Evolutionary conservation across 2,888 invertebrate genomes (phyloP).

Genomic region (Drosophila tanythrix): DNA sequence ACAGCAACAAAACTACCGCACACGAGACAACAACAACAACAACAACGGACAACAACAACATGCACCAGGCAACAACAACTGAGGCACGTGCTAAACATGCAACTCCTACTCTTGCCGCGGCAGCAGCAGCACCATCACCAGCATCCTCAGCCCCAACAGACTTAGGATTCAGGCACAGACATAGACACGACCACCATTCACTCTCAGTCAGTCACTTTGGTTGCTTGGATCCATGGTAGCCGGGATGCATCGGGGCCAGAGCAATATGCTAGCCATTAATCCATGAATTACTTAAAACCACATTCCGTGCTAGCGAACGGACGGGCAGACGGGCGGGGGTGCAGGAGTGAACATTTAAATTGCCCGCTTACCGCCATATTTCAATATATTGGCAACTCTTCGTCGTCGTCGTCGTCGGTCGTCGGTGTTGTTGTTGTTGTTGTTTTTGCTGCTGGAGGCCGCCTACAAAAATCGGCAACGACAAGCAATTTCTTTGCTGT

Average conservation of each 20-base stretch:
- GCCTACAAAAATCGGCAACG: conserved; percentile 69
- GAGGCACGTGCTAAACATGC: conserved; percentile 81
- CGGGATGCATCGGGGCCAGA: conserved; percentile 49
- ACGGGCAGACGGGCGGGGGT: background rate
- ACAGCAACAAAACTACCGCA: conserved; percentile 59
- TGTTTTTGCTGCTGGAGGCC: conserved; percentile 46
- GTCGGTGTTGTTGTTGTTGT: background rate
- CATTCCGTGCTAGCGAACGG: conserved; percentile 63
- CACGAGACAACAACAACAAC: conserved; percentile 44
- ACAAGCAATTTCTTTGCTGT: conserved; percentile 72
- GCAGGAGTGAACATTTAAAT: conserved; percentile 67
- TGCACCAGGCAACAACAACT: conserved; percentile 33
- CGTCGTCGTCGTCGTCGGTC: conserved; percentile 5
- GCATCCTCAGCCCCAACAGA: conserved; percentile 15
- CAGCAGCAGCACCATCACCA: conserved; percentile 32
- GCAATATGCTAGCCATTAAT: conserved; percentile 80
- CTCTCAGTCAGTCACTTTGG: conserved; percentile 54
- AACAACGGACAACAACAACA: conserved; percentile 12
- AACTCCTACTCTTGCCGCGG: conserved; percentile 79
- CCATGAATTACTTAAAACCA: conserved; percentile 80
- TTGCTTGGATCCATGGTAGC: conserved; percentile 1
- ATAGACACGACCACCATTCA: conserved; percentile 76
- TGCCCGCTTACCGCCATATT: conserved; percentile 81
- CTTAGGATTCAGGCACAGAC: background rate
- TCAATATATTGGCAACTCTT: conserved; percentile 72